These are phyloP conservation scores for Cryptocephalus primarius DNA, from an alignment of 2,888 invertebrate genomes.

Conservation along the genomic window DNA sequence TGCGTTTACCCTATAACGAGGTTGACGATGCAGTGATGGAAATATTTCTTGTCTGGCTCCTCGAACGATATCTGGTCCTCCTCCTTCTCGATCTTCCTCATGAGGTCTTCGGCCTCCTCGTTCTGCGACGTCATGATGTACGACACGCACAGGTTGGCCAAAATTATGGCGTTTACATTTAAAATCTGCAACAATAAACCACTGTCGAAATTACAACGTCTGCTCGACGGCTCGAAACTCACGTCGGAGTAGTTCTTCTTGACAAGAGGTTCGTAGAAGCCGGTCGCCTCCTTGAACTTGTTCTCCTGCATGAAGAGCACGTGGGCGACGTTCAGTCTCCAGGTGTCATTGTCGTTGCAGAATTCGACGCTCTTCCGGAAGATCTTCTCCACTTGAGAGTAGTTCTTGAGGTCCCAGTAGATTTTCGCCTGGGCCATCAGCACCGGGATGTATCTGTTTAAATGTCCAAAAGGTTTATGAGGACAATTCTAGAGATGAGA, in stretches of 20 bases:
- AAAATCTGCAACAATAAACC: slow-evolving; percentile 52
- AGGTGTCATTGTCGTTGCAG: slow-evolving; percentile 92
- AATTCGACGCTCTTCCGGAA: slow-evolving; percentile 96
- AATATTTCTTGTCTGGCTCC: slow-evolving; percentile 86
- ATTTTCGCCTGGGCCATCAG: slow-evolving; percentile 99
- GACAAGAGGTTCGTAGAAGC: slow-evolving; percentile 96
- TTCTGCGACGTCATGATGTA: slow-evolving; percentile 99
- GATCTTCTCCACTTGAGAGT: slow-evolving; percentile 90
- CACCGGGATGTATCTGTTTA: slow-evolving; percentile 75
- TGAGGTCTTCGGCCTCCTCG: slow-evolving; percentile 96
- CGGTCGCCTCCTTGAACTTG: slow-evolving; percentile 95
- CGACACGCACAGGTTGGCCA: slow-evolving; percentile 96
- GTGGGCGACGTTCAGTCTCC: slow-evolving; percentile 97
- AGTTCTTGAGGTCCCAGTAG: slow-evolving; percentile 95
- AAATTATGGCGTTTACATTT: slow-evolving; percentile 91
- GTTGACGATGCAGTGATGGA: slow-evolving; percentile 96
- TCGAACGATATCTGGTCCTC: slow-evolving; percentile 88
- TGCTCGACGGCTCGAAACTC: slow-evolving; percentile 9
- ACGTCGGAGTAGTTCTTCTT: slow-evolving; percentile 86
- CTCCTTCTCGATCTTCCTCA: slow-evolving; percentile 97
- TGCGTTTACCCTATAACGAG: slow-evolving; percentile 83
- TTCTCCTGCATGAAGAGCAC: slow-evolving; percentile 99
- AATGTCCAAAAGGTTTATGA: no score
- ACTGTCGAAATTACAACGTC: no score
- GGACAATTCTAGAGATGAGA: no score